Percentiles rank a stretch among this genome's conserved stretches.
Evolutionary conservation across 1,140 invertebrate species (phyloP).

Genomic region (Drosophila arawakana): DNA sequence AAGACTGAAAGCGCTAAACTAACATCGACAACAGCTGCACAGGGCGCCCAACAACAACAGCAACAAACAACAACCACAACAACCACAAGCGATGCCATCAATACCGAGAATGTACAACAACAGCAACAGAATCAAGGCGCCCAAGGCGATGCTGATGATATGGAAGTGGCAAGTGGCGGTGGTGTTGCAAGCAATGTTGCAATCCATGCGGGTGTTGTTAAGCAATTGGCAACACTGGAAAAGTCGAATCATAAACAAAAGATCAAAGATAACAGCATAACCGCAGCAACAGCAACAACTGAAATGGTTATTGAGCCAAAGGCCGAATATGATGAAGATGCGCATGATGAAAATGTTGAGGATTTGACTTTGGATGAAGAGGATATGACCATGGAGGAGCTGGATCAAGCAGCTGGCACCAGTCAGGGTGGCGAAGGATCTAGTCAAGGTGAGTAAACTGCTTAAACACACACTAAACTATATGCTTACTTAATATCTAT

Average conservation of each 20-base stretch:
- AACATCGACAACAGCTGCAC: constrained; percentile 75
- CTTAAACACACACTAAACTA: neutral
- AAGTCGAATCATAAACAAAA: constrained; percentile 78
- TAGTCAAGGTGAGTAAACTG: constrained; percentile 85
- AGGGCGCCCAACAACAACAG: constrained; percentile 60
- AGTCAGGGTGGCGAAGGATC: constrained; percentile 87
- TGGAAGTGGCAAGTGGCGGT: constrained; percentile 55
- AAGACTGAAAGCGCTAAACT: constrained; percentile 85
- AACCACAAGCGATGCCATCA: constrained; percentile 79
- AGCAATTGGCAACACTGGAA: constrained; percentile 61
- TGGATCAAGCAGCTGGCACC: constrained; percentile 86
- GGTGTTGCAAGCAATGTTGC: constrained; percentile 51
- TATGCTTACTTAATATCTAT: no score
- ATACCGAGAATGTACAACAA: constrained; percentile 83
- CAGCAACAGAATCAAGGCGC: constrained; percentile 65
- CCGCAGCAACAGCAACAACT: constrained; percentile 60
- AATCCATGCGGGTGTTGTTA: constrained; percentile 69
- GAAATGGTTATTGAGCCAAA: constrained; percentile 90
- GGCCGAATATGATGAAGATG: constrained; percentile 90
- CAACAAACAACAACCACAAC: constrained; percentile 55
- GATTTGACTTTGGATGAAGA: constrained; percentile 93
- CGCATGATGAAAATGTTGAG: constrained; percentile 91
- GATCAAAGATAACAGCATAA: constrained; percentile 71
- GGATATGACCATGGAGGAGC: constrained; percentile 85
- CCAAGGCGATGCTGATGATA: constrained; percentile 68